These are phyloP conservation scores for Chelon auratus DNA, from an alignment of 2,797 vertebrate species.

Conservation along the genomic window DNA sequence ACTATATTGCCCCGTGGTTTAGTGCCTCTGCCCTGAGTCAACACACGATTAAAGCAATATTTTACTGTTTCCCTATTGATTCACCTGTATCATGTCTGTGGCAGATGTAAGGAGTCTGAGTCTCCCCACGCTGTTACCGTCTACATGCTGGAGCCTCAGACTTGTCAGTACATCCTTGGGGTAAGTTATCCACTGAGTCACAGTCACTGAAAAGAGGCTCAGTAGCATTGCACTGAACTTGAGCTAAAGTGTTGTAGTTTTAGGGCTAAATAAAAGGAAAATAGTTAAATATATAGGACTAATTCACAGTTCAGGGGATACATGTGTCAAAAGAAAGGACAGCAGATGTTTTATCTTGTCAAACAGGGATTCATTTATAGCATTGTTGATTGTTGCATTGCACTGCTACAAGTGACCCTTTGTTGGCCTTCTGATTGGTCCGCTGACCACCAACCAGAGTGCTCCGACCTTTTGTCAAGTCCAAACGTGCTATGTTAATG, in stretches of 20 bases:
- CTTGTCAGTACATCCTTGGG: slow-evolving; percentile 98
- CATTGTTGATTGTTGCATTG: background rate
- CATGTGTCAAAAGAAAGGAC: background rate
- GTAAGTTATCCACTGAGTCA: slow-evolving; percentile 78
- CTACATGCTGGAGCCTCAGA: slow-evolving; percentile 98
- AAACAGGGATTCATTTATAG: background rate
- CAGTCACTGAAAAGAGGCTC: background rate
- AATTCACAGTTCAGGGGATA: background rate
- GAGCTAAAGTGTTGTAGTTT: background rate
- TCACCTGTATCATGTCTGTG: slow-evolving; percentile 23
- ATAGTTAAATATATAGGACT: background rate
- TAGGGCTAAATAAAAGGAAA: background rate
- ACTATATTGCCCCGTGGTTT: background rate
- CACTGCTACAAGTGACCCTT: background rate
- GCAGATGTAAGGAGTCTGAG: slow-evolving; percentile 97
- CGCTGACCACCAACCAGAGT: too few relatives aligned
- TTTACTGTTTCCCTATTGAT: slow-evolving; percentile 11
- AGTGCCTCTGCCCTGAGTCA: slow-evolving; percentile 2
- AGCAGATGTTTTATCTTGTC: background rate
- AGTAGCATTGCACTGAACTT: background rate
- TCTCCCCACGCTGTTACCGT: slow-evolving; percentile 98
- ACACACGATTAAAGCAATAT: slow-evolving; percentile 10
- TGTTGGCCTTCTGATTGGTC: too few relatives aligned
- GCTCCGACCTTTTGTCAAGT: too few relatives aligned
- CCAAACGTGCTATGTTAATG: too few relatives aligned